phyloP scores from a whole-genome alignment of 2,888 invertebrate species.

The Agrotis clavis region DNA sequence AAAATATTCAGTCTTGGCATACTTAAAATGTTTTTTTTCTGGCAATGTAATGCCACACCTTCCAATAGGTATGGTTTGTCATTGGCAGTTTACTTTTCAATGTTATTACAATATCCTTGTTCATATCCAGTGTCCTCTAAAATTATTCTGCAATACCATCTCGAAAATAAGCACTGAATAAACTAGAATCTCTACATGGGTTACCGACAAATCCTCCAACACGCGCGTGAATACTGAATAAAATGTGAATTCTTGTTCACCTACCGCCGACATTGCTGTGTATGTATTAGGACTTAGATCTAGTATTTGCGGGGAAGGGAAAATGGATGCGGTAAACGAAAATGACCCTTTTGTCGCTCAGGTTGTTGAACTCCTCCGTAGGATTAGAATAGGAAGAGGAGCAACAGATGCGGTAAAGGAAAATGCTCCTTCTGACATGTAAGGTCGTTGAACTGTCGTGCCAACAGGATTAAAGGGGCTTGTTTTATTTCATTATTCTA shows the following conservation, averaged over 20 bases:
- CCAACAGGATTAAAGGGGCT: slow-evolving; percentile 1
- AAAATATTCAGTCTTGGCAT: too few species aligned
- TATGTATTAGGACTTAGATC: slow-evolving; percentile 14
- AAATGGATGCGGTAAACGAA: slow-evolving; percentile 31
- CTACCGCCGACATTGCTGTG: slow-evolving; percentile 32
- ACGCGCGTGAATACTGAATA: slow-evolving; percentile 49
- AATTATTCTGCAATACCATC: slow-evolving; percentile 8
- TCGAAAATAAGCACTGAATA: slow-evolving; percentile 39
- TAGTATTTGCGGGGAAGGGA: not conserved
- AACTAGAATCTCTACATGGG: slow-evolving; percentile 32
- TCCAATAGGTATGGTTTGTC: too few species aligned
- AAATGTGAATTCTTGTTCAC: slow-evolving; percentile 37
- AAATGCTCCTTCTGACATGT: not conserved
- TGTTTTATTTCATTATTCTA: not conserved
- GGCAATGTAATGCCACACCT: too few species aligned
- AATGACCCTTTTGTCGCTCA: not conserved
- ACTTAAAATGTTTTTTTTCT: too few species aligned
- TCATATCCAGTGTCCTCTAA: not conserved
- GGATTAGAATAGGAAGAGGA: not conserved
- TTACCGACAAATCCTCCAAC: slow-evolving; percentile 43
- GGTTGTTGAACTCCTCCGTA: slow-evolving; percentile 23
- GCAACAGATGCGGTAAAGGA: slow-evolving; percentile 13
- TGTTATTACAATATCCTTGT: too few species aligned
- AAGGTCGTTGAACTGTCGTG: slow-evolving; percentile 29
- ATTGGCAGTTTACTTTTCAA: too few species aligned